A percentile compares a stretch with the other conserved stretches of the same genome.
These are phyloP conservation scores for Megalops cyprinoides DNA, from an alignment of 2,797 vertebrate genomes.

Conservation along the genomic window DNA sequence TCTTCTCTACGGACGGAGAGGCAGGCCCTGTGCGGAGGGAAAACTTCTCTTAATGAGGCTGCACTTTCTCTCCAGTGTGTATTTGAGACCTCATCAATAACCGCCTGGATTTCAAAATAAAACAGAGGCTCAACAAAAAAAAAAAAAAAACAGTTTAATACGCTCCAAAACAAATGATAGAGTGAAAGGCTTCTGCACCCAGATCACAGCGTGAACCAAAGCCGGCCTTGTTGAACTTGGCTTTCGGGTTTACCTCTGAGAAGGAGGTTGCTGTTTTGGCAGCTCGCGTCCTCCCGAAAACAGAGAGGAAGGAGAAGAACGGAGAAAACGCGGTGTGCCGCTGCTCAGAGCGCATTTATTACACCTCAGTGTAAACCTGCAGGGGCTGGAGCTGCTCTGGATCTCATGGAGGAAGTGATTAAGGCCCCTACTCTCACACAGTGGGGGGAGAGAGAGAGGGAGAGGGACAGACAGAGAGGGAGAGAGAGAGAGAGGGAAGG, in stretches of 20 bases:
- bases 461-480: no score
- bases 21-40: constrained; percentile 28
- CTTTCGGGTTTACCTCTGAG: constrained; percentile 34
- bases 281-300: neutral
- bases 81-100: constrained; percentile 35
- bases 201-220: constrained; percentile 35
- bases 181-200: constrained; percentile 40
- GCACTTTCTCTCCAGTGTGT: constrained; percentile 38
- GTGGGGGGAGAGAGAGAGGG: neutral
- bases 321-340: constrained; percentile 28
- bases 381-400: constrained; percentile 15
- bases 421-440: neutral
- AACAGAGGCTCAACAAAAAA: constrained; percentile 30
- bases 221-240: constrained; percentile 47
- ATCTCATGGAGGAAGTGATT: neutral
- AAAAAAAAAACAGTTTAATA: constrained; percentile 35
- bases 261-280: constrained; percentile 39
- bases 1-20: no score
- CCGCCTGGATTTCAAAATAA: constrained; percentile 30
- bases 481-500: no score
- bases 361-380: constrained; percentile 31
- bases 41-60: constrained; percentile 30
- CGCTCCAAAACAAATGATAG: constrained; percentile 36
- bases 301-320: constrained; percentile 31
- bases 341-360: constrained; percentile 41